These are phyloP conservation scores for Thymelicus acteon DNA, from an alignment of 2,888 invertebrate genomes.

Conservation along the genomic window DNA sequence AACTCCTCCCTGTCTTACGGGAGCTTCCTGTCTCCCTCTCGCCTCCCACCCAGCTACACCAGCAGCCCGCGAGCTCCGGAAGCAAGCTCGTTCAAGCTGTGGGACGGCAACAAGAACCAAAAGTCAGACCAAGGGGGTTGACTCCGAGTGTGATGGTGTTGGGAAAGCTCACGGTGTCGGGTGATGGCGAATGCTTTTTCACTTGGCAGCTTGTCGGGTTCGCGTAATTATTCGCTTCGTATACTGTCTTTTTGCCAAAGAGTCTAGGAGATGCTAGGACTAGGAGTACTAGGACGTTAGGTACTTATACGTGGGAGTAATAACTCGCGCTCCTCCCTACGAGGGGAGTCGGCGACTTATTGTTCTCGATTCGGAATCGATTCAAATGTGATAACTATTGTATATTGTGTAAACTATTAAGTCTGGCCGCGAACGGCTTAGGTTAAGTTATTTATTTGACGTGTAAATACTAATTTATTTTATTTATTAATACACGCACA, in stretches of 20 bases:
- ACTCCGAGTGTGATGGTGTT: slow-evolving; percentile 51
- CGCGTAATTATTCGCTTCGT: slow-evolving; percentile 40
- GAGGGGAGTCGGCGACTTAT: slow-evolving; percentile 77
- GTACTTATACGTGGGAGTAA: slow-evolving; percentile 65
- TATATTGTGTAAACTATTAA: slow-evolving; percentile 35
- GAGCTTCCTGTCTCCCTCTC: slow-evolving; percentile 73
- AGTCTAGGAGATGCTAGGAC: slow-evolving; percentile 40
- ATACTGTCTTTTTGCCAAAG: slow-evolving; percentile 55
- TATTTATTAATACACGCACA: slow-evolving; percentile 72
- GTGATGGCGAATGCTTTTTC: slow-evolving; percentile 58
- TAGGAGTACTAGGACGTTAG: background rate
- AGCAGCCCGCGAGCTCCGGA: slow-evolving; percentile 76
- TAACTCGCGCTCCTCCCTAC: slow-evolving; percentile 73
- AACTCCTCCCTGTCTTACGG: slow-evolving; percentile 79
- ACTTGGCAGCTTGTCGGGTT: slow-evolving; percentile 53
- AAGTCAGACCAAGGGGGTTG: slow-evolving; percentile 76
- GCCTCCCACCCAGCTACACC: slow-evolving; percentile 72
- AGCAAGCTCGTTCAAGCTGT: slow-evolving; percentile 68
- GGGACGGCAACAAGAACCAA: slow-evolving; percentile 63
- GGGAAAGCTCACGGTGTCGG: slow-evolving; percentile 66
- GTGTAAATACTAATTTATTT: slow-evolving; percentile 64
- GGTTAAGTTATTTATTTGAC: slow-evolving; percentile 53
- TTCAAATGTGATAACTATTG: slow-evolving; percentile 24
- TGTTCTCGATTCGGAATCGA: slow-evolving; percentile 57
- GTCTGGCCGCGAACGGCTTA: slow-evolving; percentile 48